Base-by-base conservation (phyloP, 2,113 vertebrate species). In the Toxotes chatareus region DNA sequence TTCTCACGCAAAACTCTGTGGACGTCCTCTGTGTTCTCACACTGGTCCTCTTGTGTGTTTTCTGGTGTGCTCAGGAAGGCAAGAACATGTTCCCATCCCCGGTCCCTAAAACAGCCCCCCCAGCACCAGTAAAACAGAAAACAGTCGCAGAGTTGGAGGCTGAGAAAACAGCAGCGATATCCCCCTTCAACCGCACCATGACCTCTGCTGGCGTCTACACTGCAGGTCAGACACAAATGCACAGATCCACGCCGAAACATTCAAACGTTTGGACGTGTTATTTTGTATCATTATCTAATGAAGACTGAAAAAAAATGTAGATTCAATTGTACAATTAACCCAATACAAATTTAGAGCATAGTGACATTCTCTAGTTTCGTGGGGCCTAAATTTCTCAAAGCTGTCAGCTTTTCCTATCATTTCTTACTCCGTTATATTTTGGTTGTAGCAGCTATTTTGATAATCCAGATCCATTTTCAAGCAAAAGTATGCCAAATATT, bases 1-100 rank as follows among this genome's bases (percentile, higher is more conserved):
- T 83, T 92, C 89, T 90, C 91, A 91, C 83, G 85, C 87, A 86
- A 72, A 80, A 62, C 34, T 67, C 79, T 78, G 46, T 44, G 49
- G 62, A 55, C 9, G 10, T 75, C 14, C 51, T 74, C 62, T 44
- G 40, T 59, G 3, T 72, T 83, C 55, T 90, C 77, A 83, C 75
- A 66, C 71, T 40, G 53, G 42, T 80, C n/a, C 47, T 72, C 34
- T 49, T 78, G 42, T 84, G 61, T 82, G 49, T 67, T 62, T 76
- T 76, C 53, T 75, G 42, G 61, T 84, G 38, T n/a, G 19, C 80
- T 27, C 91, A 96, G 95, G 92, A 96, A 5, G 95, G 95, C 64
- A 85, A 90, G 73, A 92, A 94, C 88, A 88, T 95, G 73, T 96
- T 96, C 85, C 95, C 95, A 0, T 62, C 95, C 5, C 95, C 89